A percentile compares a stretch with the other conserved stretches of the same genome.
phyloP scores from a whole-genome alignment of 2,113 vertebrate species.

The Ardeotis arabs region DNA sequence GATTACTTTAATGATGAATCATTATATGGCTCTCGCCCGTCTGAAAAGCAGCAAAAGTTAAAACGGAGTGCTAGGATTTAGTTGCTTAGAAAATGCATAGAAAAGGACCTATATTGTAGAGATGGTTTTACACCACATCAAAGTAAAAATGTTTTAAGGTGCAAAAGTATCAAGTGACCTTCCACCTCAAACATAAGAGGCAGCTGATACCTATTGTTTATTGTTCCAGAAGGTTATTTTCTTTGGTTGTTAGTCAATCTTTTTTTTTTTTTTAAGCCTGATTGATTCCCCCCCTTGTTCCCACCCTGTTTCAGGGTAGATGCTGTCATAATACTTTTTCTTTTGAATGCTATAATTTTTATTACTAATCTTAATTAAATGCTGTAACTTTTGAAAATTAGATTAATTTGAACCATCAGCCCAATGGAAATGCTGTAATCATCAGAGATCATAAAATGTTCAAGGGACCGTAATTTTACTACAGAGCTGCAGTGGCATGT shows the following conservation, averaged over 20 bases:
- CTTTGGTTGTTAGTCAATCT: background rate
- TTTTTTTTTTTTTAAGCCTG: background rate
- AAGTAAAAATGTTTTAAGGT: background rate
- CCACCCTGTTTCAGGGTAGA: background rate
- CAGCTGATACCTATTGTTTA: background rate
- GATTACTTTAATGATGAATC: constrained; percentile 60
- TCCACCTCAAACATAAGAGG: background rate
- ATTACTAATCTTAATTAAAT: background rate
- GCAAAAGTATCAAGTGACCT: background rate
- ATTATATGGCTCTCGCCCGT: constrained; percentile 40
- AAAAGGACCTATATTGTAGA: background rate
- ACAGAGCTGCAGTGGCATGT: background rate
- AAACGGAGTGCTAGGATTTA: constrained; percentile 48
- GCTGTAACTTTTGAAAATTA: background rate
- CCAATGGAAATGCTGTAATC: background rate
- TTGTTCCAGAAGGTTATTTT: background rate
- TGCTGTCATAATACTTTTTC: background rate
- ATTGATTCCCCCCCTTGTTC: background rate
- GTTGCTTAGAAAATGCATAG: background rate
- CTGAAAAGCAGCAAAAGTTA: constrained; percentile 49
- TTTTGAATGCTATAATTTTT: background rate
- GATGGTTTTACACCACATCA: background rate
- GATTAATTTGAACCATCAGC: constrained; percentile 16
- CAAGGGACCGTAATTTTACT: background rate
- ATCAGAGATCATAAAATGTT: constrained; percentile 1